A percentile compares a stretch with the other conserved stretches of the same genome.
Evolutionary conservation across 2,888 invertebrate species (phyloP).

Genomic region (Seladonia tumulorum): DNA sequence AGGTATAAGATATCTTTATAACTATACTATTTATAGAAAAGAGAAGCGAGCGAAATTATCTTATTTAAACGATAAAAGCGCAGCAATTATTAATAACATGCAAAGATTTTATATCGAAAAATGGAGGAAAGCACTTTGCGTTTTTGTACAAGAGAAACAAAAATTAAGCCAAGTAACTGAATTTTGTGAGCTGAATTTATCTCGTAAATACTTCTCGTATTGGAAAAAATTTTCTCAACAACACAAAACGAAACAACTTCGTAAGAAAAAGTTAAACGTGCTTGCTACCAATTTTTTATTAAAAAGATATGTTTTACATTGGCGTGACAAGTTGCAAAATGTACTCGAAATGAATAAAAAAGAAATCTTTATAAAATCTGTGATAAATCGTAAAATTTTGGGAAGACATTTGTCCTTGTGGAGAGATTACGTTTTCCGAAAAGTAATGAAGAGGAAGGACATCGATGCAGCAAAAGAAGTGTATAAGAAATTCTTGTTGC

Average conservation of each 20-base stretch:
- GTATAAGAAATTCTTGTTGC: constrained; percentile 57
- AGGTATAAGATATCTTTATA: constrained; percentile 47
- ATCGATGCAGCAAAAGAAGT: constrained; percentile 60
- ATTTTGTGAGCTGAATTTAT: constrained; percentile 51
- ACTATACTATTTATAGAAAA: constrained; percentile 61
- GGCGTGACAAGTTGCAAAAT: constrained; percentile 58
- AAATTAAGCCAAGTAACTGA: constrained; percentile 56
- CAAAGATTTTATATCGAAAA: constrained; percentile 54
- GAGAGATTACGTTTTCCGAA: constrained; percentile 57
- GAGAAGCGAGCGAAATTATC: constrained; percentile 54
- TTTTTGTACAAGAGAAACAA: constrained; percentile 55
- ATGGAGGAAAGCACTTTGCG: constrained; percentile 66
- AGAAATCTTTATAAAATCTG: constrained; percentile 35
- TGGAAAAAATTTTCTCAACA: constrained; percentile 64
- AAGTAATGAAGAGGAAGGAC: constrained; percentile 38
- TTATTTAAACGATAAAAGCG: constrained; percentile 44
- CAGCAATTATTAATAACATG: constrained; percentile 36
- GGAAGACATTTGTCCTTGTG: constrained; percentile 58
- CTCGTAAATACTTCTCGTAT: constrained; percentile 51
- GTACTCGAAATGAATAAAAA: constrained; percentile 42
- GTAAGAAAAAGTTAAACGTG: constrained; percentile 57
- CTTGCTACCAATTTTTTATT: constrained; percentile 55
- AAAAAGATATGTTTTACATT: constrained; percentile 56
- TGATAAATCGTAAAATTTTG: constrained; percentile 53
- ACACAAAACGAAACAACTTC: constrained; percentile 49